phyloP scores from a whole-genome alignment of 2,113 vertebrate species.

The Chaetodon trifascialis region DNA sequence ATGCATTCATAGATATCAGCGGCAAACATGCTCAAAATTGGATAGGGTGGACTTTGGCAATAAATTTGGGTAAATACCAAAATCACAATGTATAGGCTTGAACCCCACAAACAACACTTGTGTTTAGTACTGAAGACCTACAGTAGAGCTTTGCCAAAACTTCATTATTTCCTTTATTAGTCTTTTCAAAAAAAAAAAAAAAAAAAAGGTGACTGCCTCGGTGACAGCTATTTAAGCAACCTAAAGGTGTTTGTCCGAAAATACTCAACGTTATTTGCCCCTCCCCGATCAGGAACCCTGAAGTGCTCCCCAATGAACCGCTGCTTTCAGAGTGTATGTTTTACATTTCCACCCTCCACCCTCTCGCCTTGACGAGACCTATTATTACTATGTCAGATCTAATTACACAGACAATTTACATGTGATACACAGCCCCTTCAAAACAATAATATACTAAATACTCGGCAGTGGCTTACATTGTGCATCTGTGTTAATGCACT shows the following conservation, averaged over 20 bases:
- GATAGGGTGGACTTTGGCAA: background rate
- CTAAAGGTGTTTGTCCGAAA: background rate
- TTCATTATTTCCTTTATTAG: background rate
- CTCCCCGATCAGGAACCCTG: constrained; percentile 7
- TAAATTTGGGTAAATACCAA: background rate
- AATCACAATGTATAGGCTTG: background rate
- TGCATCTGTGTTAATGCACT: constrained; percentile 49
- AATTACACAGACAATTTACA: constrained; percentile 76
- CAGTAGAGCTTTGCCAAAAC: background rate
- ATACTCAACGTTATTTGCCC: background rate
- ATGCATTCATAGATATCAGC: background rate
- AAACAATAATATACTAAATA: constrained; percentile 72
- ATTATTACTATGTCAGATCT: constrained; percentile 75
- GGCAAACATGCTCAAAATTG: background rate
- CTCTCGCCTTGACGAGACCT: constrained; percentile 63
- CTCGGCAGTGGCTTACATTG: constrained; percentile 50
- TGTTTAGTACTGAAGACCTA: background rate
- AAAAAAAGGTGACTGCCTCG: constrained; percentile 9
- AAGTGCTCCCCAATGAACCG: constrained; percentile 37
- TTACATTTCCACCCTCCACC: constrained; percentile 57
- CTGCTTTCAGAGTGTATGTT: constrained; percentile 36
- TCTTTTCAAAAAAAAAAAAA: constrained; percentile 11
- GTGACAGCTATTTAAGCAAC: constrained; percentile 24
- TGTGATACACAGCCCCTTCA: constrained; percentile 63
- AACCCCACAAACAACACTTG: background rate